Conservation (phyloP, 2,113 vertebrate genomes). For the Brachyhypopomus occidentalis region DNA sequence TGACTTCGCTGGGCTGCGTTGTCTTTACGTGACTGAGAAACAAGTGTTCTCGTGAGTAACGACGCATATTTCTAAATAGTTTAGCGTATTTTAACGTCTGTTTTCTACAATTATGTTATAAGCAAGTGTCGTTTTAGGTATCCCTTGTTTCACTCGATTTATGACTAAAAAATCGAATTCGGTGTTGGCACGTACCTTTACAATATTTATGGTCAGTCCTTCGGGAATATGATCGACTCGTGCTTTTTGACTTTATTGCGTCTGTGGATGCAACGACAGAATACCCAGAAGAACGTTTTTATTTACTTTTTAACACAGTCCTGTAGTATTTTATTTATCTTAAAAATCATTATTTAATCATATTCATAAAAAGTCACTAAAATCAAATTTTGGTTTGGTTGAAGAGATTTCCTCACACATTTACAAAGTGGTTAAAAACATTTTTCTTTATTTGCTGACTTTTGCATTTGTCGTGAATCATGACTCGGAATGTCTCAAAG, state of each 20-base stretch:
- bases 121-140: neutral
- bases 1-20: constrained; percentile 29
- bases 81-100: neutral
- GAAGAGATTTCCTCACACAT: neutral
- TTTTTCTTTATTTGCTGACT: neutral
- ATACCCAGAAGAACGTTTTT: neutral
- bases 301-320: neutral
- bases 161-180: no score
- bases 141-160: neutral
- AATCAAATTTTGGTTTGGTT: no score
- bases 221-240: no score
- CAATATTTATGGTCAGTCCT: no score
- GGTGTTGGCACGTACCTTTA: no score
- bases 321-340: no score
- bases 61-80: neutral
- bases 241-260: no score
- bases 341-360: neutral
- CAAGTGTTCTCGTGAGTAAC: constrained; percentile 7
- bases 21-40: constrained; percentile 26
- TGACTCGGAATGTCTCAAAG: constrained; percentile 1
- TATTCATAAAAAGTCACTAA: neutral
- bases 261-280: no score
- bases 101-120: neutral
- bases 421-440: neutral
- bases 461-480: neutral